phyloP scores from a whole-genome alignment of 2,113 vertebrate species.

The Tretioscincus oriximinensis region DNA sequence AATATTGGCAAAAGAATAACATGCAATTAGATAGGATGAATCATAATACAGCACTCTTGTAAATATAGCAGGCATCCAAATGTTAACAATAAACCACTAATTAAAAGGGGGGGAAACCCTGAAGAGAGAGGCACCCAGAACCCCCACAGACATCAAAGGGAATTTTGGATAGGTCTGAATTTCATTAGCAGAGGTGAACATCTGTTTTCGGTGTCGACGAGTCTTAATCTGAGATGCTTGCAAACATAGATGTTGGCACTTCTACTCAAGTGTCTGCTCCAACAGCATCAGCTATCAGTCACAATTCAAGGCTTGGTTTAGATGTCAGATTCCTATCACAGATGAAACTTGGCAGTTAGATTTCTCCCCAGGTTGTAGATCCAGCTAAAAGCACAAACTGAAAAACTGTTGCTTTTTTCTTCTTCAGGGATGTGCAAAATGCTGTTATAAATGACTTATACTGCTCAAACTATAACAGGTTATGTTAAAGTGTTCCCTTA shows the following conservation, averaged over 20 bases:
- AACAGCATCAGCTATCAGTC: conserved; percentile 6
- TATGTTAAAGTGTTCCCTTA: too few species aligned
- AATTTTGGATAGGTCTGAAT: conserved; percentile 50
- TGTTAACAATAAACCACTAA: conserved; percentile 65
- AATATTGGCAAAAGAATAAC: conserved; percentile 31
- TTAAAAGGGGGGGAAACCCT: conserved; percentile 28
- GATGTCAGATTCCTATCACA: accelerated
- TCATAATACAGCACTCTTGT: conserved; percentile 57
- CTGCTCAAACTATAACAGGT: too few species aligned
- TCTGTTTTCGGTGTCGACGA: conserved; percentile 14
- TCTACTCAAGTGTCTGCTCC: not conserved
- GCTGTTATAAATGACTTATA: too few species aligned
- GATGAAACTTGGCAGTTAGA: not conserved
- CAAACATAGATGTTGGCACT: accelerated
- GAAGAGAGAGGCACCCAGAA: conserved; percentile 42
- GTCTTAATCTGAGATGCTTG: not conserved
- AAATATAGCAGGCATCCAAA: conserved; percentile 60
- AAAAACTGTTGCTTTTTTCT: not conserved
- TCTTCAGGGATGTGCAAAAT: too few species aligned
- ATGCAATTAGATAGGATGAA: conserved; percentile 49
- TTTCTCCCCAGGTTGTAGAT: not conserved
- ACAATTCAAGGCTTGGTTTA: accelerated
- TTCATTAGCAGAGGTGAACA: conserved; percentile 22
- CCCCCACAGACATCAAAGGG: conserved; percentile 42
- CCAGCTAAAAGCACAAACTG: not conserved